A percentile compares a stretch with the other conserved stretches of the same genome.
phyloP scores from a whole-genome alignment of 2,113 vertebrate species.

The Pelecanoides urinatrix region DNA sequence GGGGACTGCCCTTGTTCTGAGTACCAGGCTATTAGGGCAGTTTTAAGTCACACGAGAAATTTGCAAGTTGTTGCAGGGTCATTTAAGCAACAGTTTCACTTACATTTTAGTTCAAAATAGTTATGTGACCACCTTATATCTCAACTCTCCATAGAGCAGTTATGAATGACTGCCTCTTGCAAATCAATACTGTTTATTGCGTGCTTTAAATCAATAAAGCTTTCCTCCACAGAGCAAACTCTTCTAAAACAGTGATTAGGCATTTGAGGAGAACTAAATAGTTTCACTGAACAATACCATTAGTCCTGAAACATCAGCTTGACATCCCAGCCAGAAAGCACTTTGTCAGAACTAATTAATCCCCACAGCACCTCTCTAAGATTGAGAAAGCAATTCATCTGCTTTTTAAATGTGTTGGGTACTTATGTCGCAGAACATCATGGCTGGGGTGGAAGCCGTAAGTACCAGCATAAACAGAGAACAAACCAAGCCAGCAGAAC shows the following conservation, averaged over 20 bases:
- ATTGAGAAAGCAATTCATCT: slow-evolving; percentile 40
- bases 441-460: neutral
- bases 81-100: neutral
- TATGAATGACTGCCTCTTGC: slow-evolving; percentile 20
- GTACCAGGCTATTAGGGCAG: neutral
- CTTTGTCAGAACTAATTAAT: slow-evolving; percentile 63
- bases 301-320: slow-evolving; percentile 59
- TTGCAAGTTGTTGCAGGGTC: neutral
- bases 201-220: slow-evolving; percentile 52
- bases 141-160: neutral
- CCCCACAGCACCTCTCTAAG: slow-evolving; percentile 23
- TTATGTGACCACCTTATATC: neutral
- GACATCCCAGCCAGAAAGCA: slow-evolving; percentile 48
- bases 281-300: slow-evolving; percentile 53
- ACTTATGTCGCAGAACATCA: neutral
- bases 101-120: neutral
- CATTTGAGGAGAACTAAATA: slow-evolving; percentile 43
- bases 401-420: slow-evolving; percentile 20
- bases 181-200: slow-evolving; percentile 40
- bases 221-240: slow-evolving; percentile 17
- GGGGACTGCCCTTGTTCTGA: neutral
- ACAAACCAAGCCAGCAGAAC: slow-evolving; percentile 35
- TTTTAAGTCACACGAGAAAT: neutral
- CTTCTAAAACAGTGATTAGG: slow-evolving; percentile 46
- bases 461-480: slow-evolving; percentile 45